Base-by-base conservation (phyloP, 2,888 invertebrate genomes). In the Plemyria rubiginata region DNA sequence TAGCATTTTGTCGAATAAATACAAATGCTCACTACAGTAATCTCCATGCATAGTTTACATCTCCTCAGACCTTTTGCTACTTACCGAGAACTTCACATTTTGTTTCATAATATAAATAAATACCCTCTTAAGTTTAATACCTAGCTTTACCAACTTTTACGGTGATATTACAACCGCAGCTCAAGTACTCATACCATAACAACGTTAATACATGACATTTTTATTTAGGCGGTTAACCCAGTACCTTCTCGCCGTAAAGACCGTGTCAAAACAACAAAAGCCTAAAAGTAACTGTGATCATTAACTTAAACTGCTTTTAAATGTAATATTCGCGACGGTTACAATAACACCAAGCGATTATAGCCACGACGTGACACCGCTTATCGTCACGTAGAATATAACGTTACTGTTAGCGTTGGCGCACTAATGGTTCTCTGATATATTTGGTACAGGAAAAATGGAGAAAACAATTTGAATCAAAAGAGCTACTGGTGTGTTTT, bases 301-400 rank as follows among this genome's bases (percentile, higher is more conserved):
- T 57, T 51, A 67, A 67, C 61, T 63, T 65, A 62, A 71, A 69
- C 60, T 65, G 66, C 58, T 60, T 68, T 68, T 71, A 62, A 57
- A 67, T 65, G 67, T 65, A 64, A 66, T 71, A 63, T 63, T 70
- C 66, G 65, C 58, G 54, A 68, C 53, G 60, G 53, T 67, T 65
- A 68, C 69, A 69, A 69, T 70, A 68, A 68, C 70, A 75, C 60
- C 60, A 53, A 68, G 75, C 75, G 79, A 81, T 84, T 82, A 83
- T 83, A 79, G 77, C 67, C 59, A 66, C 73, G 70, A 76, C 83
- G 82, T 82, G 81, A 74, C 74, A 67, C 65, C 71, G 70, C 74
- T 77, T 78, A 77, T 71, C 73, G 75, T 79, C 84, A 84, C 84
- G 84, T 84, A 84, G 78, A 79, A 81, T 79, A 82, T 84, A 76